Percentiles rank a stretch among this genome's conserved stretches.
phyloP scores from a whole-genome alignment of 1,140 invertebrate species.

The Oncopodura yosiiana region DNA sequence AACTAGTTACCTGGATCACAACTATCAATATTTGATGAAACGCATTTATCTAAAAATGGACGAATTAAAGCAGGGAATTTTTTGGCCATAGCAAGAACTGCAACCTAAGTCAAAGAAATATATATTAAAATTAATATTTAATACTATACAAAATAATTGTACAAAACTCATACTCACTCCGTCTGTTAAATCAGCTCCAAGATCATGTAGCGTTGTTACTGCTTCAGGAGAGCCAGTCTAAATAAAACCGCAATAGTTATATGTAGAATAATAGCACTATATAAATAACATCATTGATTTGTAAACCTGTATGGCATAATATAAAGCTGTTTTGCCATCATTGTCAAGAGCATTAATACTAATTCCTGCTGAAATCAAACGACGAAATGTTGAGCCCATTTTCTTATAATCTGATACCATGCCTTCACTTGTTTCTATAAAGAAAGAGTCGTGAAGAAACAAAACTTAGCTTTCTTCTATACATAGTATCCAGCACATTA shows the following conservation, averaged over 20 bases:
- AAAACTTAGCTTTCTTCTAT: background rate
- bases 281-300: background rate
- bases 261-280: background rate
- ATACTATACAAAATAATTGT: too few relatives aligned
- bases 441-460: slow-evolving; percentile 1
- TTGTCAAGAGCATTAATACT: slow-evolving; percentile 31
- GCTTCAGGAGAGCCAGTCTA: slow-evolving; percentile 35
- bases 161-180: slow-evolving; percentile 28
- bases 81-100: slow-evolving; percentile 29
- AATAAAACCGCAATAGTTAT: background rate
- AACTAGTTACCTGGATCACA: too few relatives aligned
- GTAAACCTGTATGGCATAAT: slow-evolving; percentile 32
- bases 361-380: slow-evolving; percentile 30
- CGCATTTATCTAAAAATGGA: slow-evolving; percentile 34
- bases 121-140: too few relatives aligned
- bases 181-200: slow-evolving; percentile 34
- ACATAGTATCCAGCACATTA: too few relatives aligned
- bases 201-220: slow-evolving; percentile 29
- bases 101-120: too few relatives aligned
- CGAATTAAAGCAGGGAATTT: slow-evolving; percentile 33
- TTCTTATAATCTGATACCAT: slow-evolving; percentile 33
- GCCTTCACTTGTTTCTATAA: slow-evolving; percentile 35
- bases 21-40: slow-evolving; percentile 34
- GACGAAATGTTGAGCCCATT: slow-evolving; percentile 31
- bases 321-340: slow-evolving; percentile 34